Percentiles rank a stretch among this genome's conserved stretches.
Conservation (phyloP, 2,888 invertebrate species). For the Cerastis rubricosa region DNA sequence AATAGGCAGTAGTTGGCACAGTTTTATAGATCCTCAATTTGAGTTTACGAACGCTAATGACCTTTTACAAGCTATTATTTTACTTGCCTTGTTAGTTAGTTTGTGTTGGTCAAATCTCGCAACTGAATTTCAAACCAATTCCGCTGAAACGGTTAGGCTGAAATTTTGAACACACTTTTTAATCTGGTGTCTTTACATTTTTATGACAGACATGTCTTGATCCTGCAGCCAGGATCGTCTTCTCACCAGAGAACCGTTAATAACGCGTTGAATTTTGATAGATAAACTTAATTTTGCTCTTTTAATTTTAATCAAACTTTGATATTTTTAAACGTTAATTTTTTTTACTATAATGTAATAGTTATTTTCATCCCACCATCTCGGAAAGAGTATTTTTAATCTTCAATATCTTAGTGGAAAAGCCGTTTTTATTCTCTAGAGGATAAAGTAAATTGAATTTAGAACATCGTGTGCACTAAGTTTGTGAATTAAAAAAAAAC, state of each 20-base stretch:
- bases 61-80: background rate
- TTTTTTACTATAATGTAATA: background rate
- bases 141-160: background rate
- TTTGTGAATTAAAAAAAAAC: no score
- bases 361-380: no score
- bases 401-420: no score
- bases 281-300: background rate
- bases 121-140: background rate
- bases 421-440: no score
- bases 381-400: no score
- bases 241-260: background rate
- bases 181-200: background rate
- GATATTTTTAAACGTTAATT: background rate
- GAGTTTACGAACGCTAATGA: background rate
- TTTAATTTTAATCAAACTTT: background rate
- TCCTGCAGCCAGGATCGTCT: background rate
- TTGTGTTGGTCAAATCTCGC: background rate
- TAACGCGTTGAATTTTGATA: background rate
- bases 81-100: background rate
- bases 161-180: background rate
- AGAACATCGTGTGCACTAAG: no score
- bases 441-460: no score
- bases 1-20: conserved; percentile 25
- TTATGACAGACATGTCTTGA: background rate
- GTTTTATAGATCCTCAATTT: conserved; percentile 18